These are phyloP conservation scores for Polymixis flavicincta DNA, from an alignment of 2,888 invertebrate species.

Conservation along the genomic window DNA sequence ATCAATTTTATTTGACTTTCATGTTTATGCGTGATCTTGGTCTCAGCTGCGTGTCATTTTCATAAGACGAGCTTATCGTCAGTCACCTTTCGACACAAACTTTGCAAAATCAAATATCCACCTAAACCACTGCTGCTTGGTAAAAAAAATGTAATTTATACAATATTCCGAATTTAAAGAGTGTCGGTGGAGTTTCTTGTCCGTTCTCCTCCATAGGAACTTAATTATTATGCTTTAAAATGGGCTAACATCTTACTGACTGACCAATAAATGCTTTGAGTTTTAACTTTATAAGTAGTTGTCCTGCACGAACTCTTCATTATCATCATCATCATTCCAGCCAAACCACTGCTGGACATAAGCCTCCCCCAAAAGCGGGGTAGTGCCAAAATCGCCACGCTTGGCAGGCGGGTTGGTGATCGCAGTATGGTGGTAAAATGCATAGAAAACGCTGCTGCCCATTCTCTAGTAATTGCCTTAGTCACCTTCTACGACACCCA, in stretches of 20 bases:
- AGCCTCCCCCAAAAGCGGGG: too few species aligned
- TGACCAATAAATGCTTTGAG: neutral
- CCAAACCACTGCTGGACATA: too few species aligned
- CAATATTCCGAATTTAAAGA: neutral
- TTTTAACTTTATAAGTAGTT: neutral
- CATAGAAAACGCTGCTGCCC: too few species aligned
- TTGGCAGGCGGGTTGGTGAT: too few species aligned
- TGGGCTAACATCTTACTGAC: neutral
- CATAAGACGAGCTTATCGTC: neutral
- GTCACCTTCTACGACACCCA: too few species aligned
- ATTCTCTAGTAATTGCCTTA: too few species aligned
- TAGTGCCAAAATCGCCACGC: too few species aligned
- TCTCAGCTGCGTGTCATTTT: neutral
- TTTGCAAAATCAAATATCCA: neutral
- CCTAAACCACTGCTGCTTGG: neutral
- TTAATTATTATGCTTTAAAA: neutral
- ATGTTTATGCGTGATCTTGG: neutral
- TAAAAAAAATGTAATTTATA: neutral
- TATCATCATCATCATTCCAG: too few species aligned
- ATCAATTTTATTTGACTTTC: neutral
- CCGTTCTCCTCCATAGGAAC: neutral
- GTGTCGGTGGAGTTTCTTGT: neutral
- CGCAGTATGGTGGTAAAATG: too few species aligned
- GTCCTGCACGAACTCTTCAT: neutral
- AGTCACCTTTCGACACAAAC: neutral